Percentiles rank a stretch among this genome's conserved stretches.
These are phyloP conservation scores for Hipparchia sbordonii DNA, from an alignment of 2,888 invertebrate genomes.

Conservation along the genomic window DNA sequence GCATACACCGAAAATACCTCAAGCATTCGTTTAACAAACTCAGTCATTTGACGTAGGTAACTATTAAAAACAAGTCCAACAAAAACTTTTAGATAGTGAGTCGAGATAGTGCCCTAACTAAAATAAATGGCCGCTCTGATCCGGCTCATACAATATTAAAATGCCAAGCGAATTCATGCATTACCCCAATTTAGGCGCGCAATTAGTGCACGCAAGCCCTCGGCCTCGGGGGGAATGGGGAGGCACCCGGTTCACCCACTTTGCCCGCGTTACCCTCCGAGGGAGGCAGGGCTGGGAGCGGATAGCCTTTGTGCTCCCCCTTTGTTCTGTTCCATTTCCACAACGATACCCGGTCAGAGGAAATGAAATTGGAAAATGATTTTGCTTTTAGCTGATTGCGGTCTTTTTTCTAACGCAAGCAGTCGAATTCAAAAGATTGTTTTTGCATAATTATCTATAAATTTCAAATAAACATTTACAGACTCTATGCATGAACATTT, in stretches of 20 bases:
- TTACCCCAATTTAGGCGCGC: conserved; percentile 79
- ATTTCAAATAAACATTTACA: background rate
- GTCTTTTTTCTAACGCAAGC: conserved; percentile 37
- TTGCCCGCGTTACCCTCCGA: conserved; percentile 40
- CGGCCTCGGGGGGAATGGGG: conserved; percentile 49
- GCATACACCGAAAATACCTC: background rate
- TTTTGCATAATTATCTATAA: background rate
- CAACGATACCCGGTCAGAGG: conserved; percentile 60
- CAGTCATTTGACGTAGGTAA: conserved; percentile 9
- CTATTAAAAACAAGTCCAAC: conserved; percentile 42
- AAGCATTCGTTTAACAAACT: background rate
- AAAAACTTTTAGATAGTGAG: conserved; percentile 49
- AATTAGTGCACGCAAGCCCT: conserved; percentile 72
- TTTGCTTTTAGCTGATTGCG: conserved; percentile 80
- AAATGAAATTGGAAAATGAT: conserved; percentile 80
- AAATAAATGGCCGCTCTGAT: conserved; percentile 75
- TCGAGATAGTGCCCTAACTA: conserved; percentile 57
- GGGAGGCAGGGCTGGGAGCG: conserved; percentile 40
- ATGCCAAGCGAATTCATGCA: conserved; percentile 69
- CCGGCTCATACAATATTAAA: conserved; percentile 77
- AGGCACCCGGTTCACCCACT: conserved; percentile 42
- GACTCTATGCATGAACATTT: background rate
- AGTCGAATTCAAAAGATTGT: background rate
- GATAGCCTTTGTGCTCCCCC: conserved; percentile 67
- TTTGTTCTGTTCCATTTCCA: conserved; percentile 68